Evolutionary conservation across 2,888 invertebrate genomes (phyloP).

Genomic region (Dione juno): DNA sequence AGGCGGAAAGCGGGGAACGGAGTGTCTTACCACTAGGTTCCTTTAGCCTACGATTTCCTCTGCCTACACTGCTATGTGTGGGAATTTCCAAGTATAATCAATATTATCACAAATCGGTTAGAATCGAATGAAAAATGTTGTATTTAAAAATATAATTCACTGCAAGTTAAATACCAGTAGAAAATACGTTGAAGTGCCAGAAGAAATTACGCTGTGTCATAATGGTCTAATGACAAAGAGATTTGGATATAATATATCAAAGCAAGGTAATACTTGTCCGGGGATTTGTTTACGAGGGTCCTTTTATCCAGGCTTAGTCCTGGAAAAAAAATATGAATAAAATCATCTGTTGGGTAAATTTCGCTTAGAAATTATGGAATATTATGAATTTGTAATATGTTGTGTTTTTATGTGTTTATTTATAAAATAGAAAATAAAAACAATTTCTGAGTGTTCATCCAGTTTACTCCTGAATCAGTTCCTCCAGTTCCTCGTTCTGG

Average conservation of each 20-base stretch:
- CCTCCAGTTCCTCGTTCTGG: not conserved
- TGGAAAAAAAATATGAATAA: not conserved
- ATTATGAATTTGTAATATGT: not conserved
- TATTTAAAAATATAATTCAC: not conserved
- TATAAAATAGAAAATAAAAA: no score
- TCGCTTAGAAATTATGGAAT: slow-evolving; percentile 1
- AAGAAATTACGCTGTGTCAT: not conserved
- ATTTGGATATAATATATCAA: slow-evolving; percentile 13
- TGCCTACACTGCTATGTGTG: no score
- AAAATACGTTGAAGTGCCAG: not conserved
- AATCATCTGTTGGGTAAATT: not conserved
- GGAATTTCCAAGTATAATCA: no score
- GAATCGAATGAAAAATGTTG: not conserved
- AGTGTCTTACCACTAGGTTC: no score
- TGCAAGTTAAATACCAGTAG: not conserved
- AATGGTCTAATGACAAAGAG: not conserved
- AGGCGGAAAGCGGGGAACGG: no score
- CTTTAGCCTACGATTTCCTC: no score
- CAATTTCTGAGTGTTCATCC: no score
- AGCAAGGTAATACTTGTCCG: slow-evolving; percentile 1
- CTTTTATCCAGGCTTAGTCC: slow-evolving; percentile 13
- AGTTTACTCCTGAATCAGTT: no score
- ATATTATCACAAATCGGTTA: no score
- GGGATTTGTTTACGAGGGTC: slow-evolving; percentile 13
- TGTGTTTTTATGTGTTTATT: not conserved